phyloP scores from a whole-genome alignment of 2,797 vertebrate genomes.

The Ciconia nigra region DNA sequence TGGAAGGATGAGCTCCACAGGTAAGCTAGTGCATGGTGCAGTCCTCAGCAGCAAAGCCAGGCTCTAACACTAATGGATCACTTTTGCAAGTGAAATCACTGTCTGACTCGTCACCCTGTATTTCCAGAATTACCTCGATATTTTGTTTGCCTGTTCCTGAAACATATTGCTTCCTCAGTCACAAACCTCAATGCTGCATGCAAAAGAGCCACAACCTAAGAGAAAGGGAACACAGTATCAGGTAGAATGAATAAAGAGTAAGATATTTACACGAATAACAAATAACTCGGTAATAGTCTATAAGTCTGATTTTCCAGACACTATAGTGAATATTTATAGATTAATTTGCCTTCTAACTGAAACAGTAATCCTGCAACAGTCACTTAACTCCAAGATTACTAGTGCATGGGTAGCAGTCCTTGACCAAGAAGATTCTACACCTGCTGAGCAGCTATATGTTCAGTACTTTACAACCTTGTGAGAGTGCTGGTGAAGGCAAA shows the following conservation, averaged over 20 bases:
- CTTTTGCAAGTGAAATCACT: neutral
- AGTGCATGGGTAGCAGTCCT: neutral
- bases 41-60: neutral
- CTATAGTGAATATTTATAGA: neutral
- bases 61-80: neutral
- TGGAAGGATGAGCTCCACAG: neutral
- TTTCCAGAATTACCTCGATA: neutral
- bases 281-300: neutral
- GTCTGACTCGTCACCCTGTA: neutral
- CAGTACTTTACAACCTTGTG: neutral
- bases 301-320: neutral
- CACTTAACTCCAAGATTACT: neutral
- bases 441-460: neutral
- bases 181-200: neutral
- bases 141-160: neutral
- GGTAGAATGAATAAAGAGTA: neutral
- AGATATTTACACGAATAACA: neutral
- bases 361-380: neutral
- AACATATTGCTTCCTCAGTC: neutral
- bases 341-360: neutral
- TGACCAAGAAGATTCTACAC: neutral
- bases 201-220: neutral
- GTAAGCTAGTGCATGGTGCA: neutral
- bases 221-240: neutral
- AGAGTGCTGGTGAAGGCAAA: neutral